These are phyloP conservation scores for Eristalis tenax DNA, from an alignment of 2,888 invertebrate genomes.

Conservation along the genomic window DNA sequence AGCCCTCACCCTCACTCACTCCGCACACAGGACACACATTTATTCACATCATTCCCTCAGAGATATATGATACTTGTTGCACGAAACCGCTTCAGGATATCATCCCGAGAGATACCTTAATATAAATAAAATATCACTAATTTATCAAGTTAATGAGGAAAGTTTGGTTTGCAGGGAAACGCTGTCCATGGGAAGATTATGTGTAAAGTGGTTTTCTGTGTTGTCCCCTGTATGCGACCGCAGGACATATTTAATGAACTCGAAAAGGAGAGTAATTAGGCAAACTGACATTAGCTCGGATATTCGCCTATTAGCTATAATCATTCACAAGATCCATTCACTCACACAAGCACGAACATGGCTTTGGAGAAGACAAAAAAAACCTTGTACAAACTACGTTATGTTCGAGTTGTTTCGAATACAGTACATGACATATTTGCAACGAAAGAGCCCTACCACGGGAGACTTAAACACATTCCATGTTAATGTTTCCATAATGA, in stretches of 20 bases:
- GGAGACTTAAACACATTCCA: neutral
- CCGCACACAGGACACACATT: neutral
- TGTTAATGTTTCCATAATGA: neutral
- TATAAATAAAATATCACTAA: conserved; percentile 66
- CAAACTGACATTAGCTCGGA: conserved; percentile 25
- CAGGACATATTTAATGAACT: conserved; percentile 66
- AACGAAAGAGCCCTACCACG: neutral
- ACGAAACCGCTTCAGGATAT: conserved; percentile 39
- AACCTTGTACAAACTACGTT: neutral
- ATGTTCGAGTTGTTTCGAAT: neutral
- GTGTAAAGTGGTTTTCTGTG: conserved; percentile 46
- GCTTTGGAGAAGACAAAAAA: neutral
- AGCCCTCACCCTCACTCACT: neutral
- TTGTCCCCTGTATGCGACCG: conserved; percentile 49
- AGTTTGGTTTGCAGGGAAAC: conserved; percentile 50
- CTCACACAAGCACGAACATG: neutral
- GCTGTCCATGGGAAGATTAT: conserved; percentile 30
- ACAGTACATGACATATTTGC: neutral
- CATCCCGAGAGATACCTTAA: conserved; percentile 61
- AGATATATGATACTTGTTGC: conserved; percentile 52
- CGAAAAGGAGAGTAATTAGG: conserved; percentile 52
- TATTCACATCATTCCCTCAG: neutral
- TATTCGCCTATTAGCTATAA: conserved; percentile 5
- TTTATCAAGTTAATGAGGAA: conserved; percentile 71
- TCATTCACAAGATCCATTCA: neutral